phyloP scores from a whole-genome alignment of 2,888 invertebrate genomes.

The Archips xylosteana region DNA sequence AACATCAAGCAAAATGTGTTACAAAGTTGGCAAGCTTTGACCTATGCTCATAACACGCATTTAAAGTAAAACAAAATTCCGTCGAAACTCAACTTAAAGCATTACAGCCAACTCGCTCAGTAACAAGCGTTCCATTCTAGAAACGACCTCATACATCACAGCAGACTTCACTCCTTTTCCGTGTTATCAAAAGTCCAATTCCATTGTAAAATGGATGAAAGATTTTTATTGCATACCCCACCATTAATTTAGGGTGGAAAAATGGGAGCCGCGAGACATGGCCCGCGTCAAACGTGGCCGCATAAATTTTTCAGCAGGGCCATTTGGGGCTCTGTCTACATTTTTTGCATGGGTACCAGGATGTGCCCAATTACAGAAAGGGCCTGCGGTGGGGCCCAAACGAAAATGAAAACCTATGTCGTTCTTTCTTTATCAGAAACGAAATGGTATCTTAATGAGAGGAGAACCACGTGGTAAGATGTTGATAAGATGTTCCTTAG shows the following conservation, averaged over 20 bases:
- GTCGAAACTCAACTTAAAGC: conserved; percentile 1
- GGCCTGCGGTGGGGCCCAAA: conserved; percentile 54
- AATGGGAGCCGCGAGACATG: conserved; percentile 55
- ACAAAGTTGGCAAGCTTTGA: neutral
- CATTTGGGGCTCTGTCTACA: conserved; percentile 61
- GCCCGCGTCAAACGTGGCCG: conserved; percentile 64
- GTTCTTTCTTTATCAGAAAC: neutral
- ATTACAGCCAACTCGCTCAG: conserved; percentile 2
- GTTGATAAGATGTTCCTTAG: too few species aligned
- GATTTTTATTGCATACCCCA: conserved; percentile 50
- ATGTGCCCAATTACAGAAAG: conserved; percentile 73
- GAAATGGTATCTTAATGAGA: neutral
- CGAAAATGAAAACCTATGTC: conserved; percentile 30
- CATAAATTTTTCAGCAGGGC: conserved; percentile 72
- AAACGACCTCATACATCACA: conserved; percentile 35
- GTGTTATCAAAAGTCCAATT: conserved; percentile 40
- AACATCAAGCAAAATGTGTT: neutral
- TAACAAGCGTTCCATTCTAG: conserved; percentile 20
- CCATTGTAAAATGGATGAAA: conserved; percentile 51
- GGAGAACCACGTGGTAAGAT: neutral
- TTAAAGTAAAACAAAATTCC: neutral
- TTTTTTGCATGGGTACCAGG: conserved; percentile 72
- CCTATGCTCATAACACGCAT: neutral
- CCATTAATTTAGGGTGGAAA: conserved; percentile 62
- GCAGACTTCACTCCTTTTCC: conserved; percentile 40